phyloP scores from a whole-genome alignment of 1,140 invertebrate species.

The Zaprionus tsacasi region DNA sequence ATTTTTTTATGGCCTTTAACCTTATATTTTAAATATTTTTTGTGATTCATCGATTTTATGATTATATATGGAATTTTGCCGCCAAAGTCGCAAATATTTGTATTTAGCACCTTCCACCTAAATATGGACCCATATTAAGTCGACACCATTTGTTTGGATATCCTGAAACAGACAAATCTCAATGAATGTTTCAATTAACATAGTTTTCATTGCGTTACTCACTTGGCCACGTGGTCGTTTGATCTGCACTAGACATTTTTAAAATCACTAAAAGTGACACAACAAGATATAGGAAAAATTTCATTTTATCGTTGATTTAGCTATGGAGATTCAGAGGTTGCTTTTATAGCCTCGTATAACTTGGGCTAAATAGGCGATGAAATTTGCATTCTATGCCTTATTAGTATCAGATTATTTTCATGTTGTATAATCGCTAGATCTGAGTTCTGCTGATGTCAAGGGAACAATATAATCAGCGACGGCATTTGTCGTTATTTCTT shows the following conservation, averaged over 20 bases:
- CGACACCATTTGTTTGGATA: conserved; percentile 23
- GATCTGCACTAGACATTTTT: neutral
- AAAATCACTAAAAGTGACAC: neutral
- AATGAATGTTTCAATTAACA: neutral
- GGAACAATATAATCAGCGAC: no score
- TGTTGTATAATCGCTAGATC: neutral
- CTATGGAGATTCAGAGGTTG: neutral
- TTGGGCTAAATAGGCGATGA: neutral
- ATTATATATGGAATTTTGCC: no score
- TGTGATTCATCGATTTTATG: no score
- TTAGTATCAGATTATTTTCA: neutral
- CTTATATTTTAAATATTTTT: no score
- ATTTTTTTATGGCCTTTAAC: no score
- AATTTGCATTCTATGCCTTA: neutral
- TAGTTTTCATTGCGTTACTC: neutral
- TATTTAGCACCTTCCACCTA: conserved; percentile 6
- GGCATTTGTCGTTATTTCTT: neutral
- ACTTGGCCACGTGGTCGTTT: neutral
- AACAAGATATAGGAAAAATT: neutral
- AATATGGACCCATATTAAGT: neutral
- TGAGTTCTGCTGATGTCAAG: neutral
- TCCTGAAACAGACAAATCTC: neutral
- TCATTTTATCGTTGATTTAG: neutral
- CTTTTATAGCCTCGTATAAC: neutral
- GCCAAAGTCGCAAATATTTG: neutral